Conservation (phyloP, 2,113 vertebrate genomes). For the Oxyruncus cristatus region DNA sequence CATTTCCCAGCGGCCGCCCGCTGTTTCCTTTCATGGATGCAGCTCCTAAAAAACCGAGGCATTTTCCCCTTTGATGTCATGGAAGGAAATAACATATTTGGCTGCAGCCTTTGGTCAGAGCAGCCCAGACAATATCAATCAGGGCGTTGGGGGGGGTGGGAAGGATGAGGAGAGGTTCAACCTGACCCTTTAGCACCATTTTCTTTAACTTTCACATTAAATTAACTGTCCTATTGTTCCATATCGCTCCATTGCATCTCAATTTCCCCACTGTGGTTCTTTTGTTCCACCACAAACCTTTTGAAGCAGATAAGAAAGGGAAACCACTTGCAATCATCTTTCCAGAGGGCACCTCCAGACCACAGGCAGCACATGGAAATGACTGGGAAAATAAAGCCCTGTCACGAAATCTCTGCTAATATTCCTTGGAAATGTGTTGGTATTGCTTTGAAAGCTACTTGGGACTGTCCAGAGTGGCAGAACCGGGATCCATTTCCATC, state of each 20-base stretch:
- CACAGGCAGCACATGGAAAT: background rate
- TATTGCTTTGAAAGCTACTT: background rate
- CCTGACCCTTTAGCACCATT: background rate
- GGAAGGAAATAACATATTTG: constrained; percentile 2
- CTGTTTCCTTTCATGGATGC: background rate
- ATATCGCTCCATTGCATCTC: background rate
- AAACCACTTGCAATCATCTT: background rate
- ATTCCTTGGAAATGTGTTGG: background rate
- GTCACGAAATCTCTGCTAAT: background rate
- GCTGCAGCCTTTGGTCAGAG: background rate
- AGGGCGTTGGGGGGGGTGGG: background rate
- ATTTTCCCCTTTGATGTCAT: constrained; percentile 26
- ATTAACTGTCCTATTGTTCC: background rate
- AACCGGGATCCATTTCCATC: background rate
- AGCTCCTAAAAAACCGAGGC: background rate
- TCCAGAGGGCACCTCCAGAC: background rate
- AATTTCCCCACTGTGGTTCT: background rate
- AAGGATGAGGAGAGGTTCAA: constrained; percentile 49
- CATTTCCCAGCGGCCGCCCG: fast-evolving
- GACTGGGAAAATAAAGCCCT: background rate
- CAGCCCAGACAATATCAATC: background rate
- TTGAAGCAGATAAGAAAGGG: constrained; percentile 7
- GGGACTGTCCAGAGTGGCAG: background rate
- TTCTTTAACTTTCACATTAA: background rate
- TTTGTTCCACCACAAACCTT: constrained; percentile 19